Evolutionary conservation across 2,888 invertebrate species (phyloP).

Genomic region (Ligdia adustata): DNA sequence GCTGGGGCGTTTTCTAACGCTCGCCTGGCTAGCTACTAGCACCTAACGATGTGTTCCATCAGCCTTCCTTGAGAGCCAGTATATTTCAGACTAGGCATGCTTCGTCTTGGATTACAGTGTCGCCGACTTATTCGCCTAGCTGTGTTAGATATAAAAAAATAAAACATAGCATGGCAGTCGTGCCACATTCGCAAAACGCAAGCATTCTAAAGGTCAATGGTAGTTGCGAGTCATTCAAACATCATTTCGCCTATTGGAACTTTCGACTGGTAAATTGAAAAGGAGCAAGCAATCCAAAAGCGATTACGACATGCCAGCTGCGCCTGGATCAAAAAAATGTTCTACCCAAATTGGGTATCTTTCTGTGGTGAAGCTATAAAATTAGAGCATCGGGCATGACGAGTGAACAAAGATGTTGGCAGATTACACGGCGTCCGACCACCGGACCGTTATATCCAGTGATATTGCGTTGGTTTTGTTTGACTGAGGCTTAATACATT

Average conservation of each 20-base stretch:
- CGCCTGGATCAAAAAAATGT: conserved; percentile 32
- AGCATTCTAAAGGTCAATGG: conserved; percentile 30
- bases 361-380: conserved; percentile 53
- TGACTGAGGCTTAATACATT: conserved; percentile 23
- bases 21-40: too few species aligned
- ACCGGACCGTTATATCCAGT: conserved; percentile 44
- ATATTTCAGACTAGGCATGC: too few species aligned
- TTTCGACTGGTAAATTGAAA: conserved; percentile 30
- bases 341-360: conserved; percentile 38
- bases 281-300: conserved; percentile 31
- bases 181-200: conserved; percentile 29
- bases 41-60: too few species aligned
- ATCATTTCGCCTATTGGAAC: conserved; percentile 26
- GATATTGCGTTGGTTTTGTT: conserved; percentile 32
- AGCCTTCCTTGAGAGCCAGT: too few species aligned
- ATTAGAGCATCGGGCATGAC: conserved; percentile 60
- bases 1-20: too few species aligned
- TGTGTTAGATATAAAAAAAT: too few species aligned
- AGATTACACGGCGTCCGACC: conserved; percentile 55
- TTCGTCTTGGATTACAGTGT: too few species aligned
- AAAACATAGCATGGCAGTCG: conserved; percentile 11
- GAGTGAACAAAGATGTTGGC: conserved; percentile 50
- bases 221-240: conserved; percentile 32
- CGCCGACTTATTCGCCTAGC: too few species aligned
- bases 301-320: conserved; percentile 48